Percentiles rank a stretch among this genome's conserved stretches.
Conservation (phyloP, 2,888 invertebrate species). For the Plebejus anna region DNA sequence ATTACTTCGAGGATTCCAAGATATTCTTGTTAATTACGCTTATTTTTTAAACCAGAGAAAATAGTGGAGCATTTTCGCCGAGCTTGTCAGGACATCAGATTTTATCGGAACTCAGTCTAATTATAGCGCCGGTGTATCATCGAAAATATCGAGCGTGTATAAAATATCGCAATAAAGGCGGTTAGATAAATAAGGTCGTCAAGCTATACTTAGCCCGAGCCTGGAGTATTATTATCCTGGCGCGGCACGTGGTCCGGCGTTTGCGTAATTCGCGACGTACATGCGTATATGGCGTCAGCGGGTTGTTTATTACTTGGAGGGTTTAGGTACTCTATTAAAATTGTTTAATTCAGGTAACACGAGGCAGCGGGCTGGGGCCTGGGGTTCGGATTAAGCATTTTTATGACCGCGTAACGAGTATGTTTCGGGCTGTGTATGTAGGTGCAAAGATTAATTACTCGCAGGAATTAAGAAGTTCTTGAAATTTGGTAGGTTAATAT, state of each 20-base stretch:
- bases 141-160: constrained; percentile 6
- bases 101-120: not conserved
- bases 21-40: not conserved
- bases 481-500: not conserved
- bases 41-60: not conserved
- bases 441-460: not conserved
- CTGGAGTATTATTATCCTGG: constrained; percentile 12
- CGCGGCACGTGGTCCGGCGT: constrained; percentile 3
- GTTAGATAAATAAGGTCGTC: constrained; percentile 2
- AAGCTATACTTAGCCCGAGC: not conserved
- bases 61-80: not conserved
- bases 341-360: not conserved
- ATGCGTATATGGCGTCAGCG: not conserved
- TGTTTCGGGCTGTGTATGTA: not conserved
- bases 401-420: not conserved
- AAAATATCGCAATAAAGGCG: not conserved
- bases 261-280: not conserved
- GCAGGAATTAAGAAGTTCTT: not conserved
- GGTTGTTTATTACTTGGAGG: not conserved
- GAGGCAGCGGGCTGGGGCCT: not conserved
- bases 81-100: not conserved
- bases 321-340: not conserved
- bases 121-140: not conserved
- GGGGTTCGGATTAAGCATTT: not conserved
- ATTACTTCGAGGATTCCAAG: not conserved